These are phyloP conservation scores for Zhuqinia jingwanae DNA, from an alignment of 2,888 invertebrate species.

Conservation along the genomic window DNA sequence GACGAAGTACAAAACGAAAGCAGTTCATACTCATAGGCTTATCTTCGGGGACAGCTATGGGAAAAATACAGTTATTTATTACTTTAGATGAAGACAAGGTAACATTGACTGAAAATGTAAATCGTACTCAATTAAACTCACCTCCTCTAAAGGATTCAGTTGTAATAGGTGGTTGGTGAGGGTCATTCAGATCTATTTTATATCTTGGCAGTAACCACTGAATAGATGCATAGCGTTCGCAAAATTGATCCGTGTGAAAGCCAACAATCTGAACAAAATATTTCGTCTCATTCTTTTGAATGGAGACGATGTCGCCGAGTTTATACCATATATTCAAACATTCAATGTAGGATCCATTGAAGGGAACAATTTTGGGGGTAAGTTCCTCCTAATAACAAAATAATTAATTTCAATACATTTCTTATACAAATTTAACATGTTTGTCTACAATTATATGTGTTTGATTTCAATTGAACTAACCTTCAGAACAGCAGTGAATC, in stretches of 20 bases:
- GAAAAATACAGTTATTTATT: no score
- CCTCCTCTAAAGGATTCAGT: constrained; percentile 44
- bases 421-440: not conserved
- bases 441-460: no score
- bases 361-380: constrained; percentile 47
- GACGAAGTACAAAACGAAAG: constrained; percentile 51
- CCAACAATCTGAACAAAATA: constrained; percentile 55
- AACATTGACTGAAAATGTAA: no score
- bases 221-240: constrained; percentile 57
- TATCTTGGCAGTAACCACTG: constrained; percentile 47
- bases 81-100: no score
- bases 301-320: constrained; percentile 56
- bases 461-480: constrained; percentile 14
- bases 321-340: constrained; percentile 49
- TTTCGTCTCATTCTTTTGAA: constrained; percentile 18
- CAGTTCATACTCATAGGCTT: constrained; percentile 48
- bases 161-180: constrained; percentile 26
- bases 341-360: constrained; percentile 41
- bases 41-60: constrained; percentile 40
- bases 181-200: constrained; percentile 21
- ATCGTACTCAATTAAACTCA: not conserved
- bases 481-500: constrained; percentile 58
- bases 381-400: constrained; percentile 49
- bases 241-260: constrained; percentile 66
- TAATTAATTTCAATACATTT: not conserved